Percentiles rank a stretch among this genome's conserved stretches.
phyloP scores from a whole-genome alignment of 2,113 vertebrate species.

The Butorides virescens region DNA sequence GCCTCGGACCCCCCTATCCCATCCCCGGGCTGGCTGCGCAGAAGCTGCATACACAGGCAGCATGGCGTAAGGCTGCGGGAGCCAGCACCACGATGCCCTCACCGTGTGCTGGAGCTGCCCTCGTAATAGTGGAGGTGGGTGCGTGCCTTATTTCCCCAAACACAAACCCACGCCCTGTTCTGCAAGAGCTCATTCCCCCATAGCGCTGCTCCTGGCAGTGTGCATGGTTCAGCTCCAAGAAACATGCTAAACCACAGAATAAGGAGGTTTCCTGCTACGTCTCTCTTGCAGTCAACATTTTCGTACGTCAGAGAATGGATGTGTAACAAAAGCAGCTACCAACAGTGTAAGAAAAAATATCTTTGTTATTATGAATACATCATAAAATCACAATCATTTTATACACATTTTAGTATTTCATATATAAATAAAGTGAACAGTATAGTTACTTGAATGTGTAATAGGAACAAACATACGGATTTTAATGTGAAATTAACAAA shows the following conservation, averaged over 20 bases:
- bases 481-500: background rate
- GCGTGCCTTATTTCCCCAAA: too few relatives aligned
- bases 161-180: rapidly evolving
- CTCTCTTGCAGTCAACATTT: background rate
- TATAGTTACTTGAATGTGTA: conserved; percentile 30
- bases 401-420: conserved; percentile 47
- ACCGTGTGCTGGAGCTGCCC: rapidly evolving
- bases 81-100: rapidly evolving
- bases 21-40: background rate
- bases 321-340: conserved; percentile 37
- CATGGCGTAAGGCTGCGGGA: rapidly evolving
- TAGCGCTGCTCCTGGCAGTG: background rate
- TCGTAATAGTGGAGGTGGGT: rapidly evolving
- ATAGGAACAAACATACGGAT: background rate
- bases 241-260: rapidly evolving
- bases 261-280: background rate
- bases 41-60: rapidly evolving
- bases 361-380: conserved; percentile 74
- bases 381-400: conserved; percentile 63
- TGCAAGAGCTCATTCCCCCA: rapidly evolving
- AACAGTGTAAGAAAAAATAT: conserved; percentile 76
- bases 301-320: background rate
- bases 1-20: rapidly evolving
- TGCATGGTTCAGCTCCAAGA: rapidly evolving
- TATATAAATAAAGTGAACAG: conserved; percentile 70